Percentiles rank a stretch among this genome's conserved stretches.
These are phyloP conservation scores for Cydia strobilella DNA, from an alignment of 1,140 invertebrate species.

Conservation along the genomic window DNA sequence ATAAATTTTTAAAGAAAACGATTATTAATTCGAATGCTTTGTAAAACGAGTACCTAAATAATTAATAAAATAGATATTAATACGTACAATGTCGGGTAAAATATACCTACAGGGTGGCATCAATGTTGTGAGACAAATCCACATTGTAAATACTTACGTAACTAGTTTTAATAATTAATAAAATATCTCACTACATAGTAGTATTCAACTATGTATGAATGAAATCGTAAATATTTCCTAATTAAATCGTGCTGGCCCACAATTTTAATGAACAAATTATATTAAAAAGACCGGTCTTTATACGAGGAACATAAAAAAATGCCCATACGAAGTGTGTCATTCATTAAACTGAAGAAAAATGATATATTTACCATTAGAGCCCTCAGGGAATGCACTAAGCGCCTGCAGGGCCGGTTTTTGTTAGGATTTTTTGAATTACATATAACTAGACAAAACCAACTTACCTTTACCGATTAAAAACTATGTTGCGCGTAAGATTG, in stretches of 20 bases:
- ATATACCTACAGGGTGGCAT: too few relatives aligned
- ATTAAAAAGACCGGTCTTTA: not conserved
- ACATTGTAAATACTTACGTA: too few relatives aligned
- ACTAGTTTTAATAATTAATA: too few relatives aligned
- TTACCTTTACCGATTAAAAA: not conserved
- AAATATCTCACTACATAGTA: too few relatives aligned
- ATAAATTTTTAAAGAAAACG: too few relatives aligned
- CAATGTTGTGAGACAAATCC: too few relatives aligned
- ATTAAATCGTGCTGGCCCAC: not conserved
- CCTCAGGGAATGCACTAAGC: slow-evolving; percentile 34
- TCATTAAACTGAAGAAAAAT: slow-evolving; percentile 47
- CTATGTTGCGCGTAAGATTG: not conserved
- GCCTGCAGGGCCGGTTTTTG: slow-evolving; percentile 38
- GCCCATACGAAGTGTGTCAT: slow-evolving; percentile 43
- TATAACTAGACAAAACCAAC: slow-evolving; percentile 3
- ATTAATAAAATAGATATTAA: too few relatives aligned
- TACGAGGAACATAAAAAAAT: slow-evolving; percentile 20
- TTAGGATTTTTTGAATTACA: slow-evolving; percentile 45
- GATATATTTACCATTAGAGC: slow-evolving; percentile 41
- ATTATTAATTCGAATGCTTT: too few relatives aligned
- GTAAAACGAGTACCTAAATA: too few relatives aligned
- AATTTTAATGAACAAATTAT: not conserved
- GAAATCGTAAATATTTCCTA: too few relatives aligned
- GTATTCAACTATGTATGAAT: too few relatives aligned
- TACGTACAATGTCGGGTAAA: too few relatives aligned